These are phyloP conservation scores for Drosophila bipectinata DNA, from an alignment of 1,140 invertebrate species.

Conservation along the genomic window DNA sequence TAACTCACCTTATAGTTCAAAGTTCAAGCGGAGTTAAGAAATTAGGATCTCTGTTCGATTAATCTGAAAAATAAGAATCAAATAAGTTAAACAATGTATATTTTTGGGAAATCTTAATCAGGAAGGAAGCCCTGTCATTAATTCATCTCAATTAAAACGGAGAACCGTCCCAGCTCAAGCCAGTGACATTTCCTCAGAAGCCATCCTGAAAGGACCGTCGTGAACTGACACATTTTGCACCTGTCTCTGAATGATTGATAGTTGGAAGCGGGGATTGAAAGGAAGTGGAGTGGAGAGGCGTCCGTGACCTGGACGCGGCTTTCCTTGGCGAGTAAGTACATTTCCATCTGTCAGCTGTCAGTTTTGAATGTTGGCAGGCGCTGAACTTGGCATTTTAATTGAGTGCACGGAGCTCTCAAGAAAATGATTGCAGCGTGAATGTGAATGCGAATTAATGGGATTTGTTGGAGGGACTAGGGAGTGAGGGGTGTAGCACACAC, in stretches of 20 bases:
- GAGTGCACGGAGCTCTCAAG: slow-evolving; percentile 43
- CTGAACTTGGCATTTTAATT: slow-evolving; percentile 78
- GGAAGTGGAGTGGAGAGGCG: slow-evolving; percentile 11
- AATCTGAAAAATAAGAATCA: not conserved
- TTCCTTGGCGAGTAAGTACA: slow-evolving; percentile 23
- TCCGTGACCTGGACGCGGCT: slow-evolving; percentile 45
- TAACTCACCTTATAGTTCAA: slow-evolving; percentile 14
- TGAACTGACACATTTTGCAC: slow-evolving; percentile 60
- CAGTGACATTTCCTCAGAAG: slow-evolving; percentile 27
- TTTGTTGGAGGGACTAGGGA: slow-evolving; percentile 26
- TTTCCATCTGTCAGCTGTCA: slow-evolving; percentile 76
- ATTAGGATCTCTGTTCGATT: not conserved
- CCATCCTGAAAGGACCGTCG: slow-evolving; percentile 3
- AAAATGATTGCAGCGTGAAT: slow-evolving; percentile 28
- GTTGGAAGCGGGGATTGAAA: slow-evolving; percentile 24
- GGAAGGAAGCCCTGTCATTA: slow-evolving; percentile 27
- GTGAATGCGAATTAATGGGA: slow-evolving; percentile 51
- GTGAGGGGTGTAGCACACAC: too few species aligned
- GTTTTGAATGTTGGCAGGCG: slow-evolving; percentile 62
- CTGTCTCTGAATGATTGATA: slow-evolving; percentile 68
- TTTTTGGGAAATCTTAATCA: slow-evolving; percentile 18
- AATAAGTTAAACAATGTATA: not conserved
- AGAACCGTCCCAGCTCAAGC: slow-evolving; percentile 13
- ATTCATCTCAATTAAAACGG: slow-evolving; percentile 38
- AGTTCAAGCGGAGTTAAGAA: not conserved